These are phyloP conservation scores for Dendrophyllia cribrosa DNA, from an alignment of 64 coral and sea anemone genomes.

Conservation along the genomic window DNA sequence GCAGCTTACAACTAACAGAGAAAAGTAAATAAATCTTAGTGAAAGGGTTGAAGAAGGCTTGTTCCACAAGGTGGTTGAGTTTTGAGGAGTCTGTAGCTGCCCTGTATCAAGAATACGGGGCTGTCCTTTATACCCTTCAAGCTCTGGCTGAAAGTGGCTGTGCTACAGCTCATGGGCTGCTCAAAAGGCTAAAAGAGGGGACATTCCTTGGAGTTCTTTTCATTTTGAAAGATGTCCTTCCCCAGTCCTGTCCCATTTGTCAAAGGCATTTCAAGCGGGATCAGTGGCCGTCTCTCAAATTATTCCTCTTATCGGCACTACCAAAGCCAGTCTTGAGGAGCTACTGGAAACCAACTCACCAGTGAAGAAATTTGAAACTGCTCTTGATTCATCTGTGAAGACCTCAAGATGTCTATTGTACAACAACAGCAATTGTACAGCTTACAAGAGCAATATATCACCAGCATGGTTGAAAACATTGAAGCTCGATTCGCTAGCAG, in stretches of 20 bases:
- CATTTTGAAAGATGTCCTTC: conserved; percentile 66
- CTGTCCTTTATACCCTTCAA: neutral
- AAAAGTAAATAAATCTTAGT: conserved; percentile 10
- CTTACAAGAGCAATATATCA: conserved; percentile 43
- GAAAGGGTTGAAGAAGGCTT: conserved; percentile 13
- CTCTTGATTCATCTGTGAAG: conserved; percentile 55
- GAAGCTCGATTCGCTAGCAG: conserved; percentile 32
- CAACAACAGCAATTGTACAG: conserved; percentile 24
- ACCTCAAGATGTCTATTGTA: conserved; percentile 33
- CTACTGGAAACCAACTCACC: conserved; percentile 63
- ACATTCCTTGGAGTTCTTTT: conserved; percentile 60
- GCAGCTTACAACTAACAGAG: neutral
- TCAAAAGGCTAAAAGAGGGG: conserved; percentile 43
- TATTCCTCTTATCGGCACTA: conserved; percentile 45
- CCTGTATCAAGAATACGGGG: neutral
- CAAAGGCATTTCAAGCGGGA: conserved; percentile 68
- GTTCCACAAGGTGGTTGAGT: conserved; percentile 45
- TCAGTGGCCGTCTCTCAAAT: conserved; percentile 58
- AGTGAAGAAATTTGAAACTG: conserved; percentile 55
- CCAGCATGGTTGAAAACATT: conserved; percentile 17
- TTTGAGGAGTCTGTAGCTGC: conserved; percentile 41
- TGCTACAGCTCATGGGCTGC: conserved; percentile 63
- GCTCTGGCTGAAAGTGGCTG: conserved; percentile 40
- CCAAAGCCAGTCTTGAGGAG: conserved; percentile 53
- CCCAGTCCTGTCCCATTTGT: conserved; percentile 54